Evolutionary conservation across 2,888 invertebrate genomes (phyloP), one percentile per base, ranked within the genome.

Genomic region (Trichopoda pennipes): DNA sequence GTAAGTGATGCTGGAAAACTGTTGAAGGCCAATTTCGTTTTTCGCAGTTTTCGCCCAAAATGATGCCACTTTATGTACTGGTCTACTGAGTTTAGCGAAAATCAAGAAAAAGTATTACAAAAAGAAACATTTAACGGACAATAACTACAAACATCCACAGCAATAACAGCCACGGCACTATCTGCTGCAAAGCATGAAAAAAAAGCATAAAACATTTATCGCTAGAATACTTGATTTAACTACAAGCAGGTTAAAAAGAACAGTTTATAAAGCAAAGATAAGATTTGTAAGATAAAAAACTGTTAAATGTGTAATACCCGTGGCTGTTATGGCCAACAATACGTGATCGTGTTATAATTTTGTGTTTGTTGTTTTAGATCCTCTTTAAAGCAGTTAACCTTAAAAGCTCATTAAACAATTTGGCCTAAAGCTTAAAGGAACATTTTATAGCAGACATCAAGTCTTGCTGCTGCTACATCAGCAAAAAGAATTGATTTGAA

Each of bases 341-440:
- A 82, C 82, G 79, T 82, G 82, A 82, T 72, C 82, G 79, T 82
- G 82, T 82, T 82, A 76, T 76, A 79, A 51, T 61, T 70, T 63
- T 38, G 1, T 51, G 35, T 44, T 38, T 51, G n/a, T 64, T 69
- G 51, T 42, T 69, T 56, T 66, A 28, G 70, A 64, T 66, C 66
- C 35, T 56, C 69, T 69, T 55, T 74, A 63, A 79, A 79, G 66
- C 70, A 63, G 58, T 82, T 82, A 79, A 79, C 79, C 79, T 79
- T 82, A 79, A 82, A 79, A 68, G 82, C 82, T 79, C 82, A 82
- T 82, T 82, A 82, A 79, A 82, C 82, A 79, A 79, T 82, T 82
- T 82, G 79, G 82, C 82, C 82, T 79, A 72, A 82, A 82, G 82
- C 82, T 79, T 56, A n/a, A 64, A 75, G 75, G 60, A 79, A 51